These are phyloP conservation scores for Tigriopus japonicus DNA, from an alignment of 1,140 invertebrate species.

Conservation along the genomic window DNA sequence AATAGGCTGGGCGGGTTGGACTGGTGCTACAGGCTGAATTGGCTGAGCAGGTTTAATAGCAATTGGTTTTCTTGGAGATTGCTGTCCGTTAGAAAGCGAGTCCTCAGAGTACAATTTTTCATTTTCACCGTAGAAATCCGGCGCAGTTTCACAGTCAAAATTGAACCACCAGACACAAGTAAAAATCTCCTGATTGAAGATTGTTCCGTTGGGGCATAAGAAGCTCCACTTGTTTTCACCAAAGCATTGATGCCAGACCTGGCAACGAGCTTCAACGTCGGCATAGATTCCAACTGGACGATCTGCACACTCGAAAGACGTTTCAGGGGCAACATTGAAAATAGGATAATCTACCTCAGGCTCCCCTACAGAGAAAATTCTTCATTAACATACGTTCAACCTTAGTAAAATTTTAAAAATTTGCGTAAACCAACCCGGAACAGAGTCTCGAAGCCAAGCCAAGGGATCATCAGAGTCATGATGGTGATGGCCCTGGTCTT, in stretches of 20 bases:
- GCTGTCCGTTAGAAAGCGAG: not conserved
- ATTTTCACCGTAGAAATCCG: constrained; percentile 29
- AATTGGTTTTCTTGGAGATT: not conserved
- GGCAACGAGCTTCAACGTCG: constrained; percentile 16
- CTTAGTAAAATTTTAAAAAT: not conserved
- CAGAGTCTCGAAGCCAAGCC: constrained; percentile 10
- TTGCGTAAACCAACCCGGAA: not conserved
- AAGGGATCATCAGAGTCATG: not conserved
- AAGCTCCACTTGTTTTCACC: constrained; percentile 23
- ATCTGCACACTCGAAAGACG: constrained; percentile 12
- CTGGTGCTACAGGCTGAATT: not conserved
- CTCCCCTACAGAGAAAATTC: constrained; percentile 3
- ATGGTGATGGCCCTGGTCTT: too few species aligned
- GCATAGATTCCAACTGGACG: constrained; percentile 15
- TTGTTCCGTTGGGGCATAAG: constrained; percentile 34
- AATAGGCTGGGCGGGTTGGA: not conserved
- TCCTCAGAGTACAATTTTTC: constrained; percentile 20
- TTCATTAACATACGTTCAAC: not conserved
- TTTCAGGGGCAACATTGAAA: constrained; percentile 16
- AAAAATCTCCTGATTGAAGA: constrained; percentile 36
- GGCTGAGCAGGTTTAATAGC: not conserved
- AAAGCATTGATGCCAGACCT: constrained; percentile 13
- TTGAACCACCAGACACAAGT: constrained; percentile 40
- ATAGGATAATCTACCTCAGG: constrained; percentile 19
- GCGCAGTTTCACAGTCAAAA: constrained; percentile 26